phyloP scores from a whole-genome alignment of 2,888 invertebrate species.

The Scaeva pyrastri region DNA sequence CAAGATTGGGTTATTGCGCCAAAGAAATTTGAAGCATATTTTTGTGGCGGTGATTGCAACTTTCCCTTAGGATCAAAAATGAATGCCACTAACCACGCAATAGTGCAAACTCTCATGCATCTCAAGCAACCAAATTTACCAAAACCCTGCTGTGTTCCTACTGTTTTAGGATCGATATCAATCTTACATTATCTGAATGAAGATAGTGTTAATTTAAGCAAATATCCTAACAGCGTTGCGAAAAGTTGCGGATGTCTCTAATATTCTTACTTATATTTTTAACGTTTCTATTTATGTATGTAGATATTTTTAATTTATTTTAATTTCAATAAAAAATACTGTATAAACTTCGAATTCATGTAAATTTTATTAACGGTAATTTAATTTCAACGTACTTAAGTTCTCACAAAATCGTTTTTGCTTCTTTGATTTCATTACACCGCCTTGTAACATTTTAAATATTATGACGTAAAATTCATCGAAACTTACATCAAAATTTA shows the following conservation, averaged over 20 bases:
- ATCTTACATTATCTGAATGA: constrained; percentile 95
- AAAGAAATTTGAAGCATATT: constrained; percentile 96
- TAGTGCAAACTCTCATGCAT: constrained; percentile 96
- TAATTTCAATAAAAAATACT: too few relatives aligned
- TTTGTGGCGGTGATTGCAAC: constrained; percentile 96
- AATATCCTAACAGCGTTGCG: constrained; percentile 98
- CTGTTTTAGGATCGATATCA: constrained; percentile 93
- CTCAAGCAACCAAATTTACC: constrained; percentile 92
- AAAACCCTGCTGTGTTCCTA: constrained; percentile 96
- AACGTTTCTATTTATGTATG: too few relatives aligned
- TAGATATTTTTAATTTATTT: too few relatives aligned
- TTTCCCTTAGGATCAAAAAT: constrained; percentile 96
- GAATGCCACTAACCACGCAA: constrained; percentile 98
- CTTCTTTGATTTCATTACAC: too few relatives aligned
- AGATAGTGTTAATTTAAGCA: constrained; percentile 94
- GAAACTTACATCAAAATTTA: too few relatives aligned
- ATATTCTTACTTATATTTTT: constrained; percentile 77
- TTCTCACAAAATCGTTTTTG: too few relatives aligned
- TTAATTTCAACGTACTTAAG: too few relatives aligned
- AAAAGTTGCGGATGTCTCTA: constrained; percentile 98
- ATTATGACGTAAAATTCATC: too few relatives aligned
- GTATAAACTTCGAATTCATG: too few relatives aligned
- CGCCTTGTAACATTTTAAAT: too few relatives aligned
- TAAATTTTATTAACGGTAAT: too few relatives aligned
- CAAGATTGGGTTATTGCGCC: constrained; percentile 98